Percentiles rank a stretch among this genome's conserved stretches.
Conservation (phyloP, 2,797 vertebrate species). For the Sebastes vulpes region DNA sequence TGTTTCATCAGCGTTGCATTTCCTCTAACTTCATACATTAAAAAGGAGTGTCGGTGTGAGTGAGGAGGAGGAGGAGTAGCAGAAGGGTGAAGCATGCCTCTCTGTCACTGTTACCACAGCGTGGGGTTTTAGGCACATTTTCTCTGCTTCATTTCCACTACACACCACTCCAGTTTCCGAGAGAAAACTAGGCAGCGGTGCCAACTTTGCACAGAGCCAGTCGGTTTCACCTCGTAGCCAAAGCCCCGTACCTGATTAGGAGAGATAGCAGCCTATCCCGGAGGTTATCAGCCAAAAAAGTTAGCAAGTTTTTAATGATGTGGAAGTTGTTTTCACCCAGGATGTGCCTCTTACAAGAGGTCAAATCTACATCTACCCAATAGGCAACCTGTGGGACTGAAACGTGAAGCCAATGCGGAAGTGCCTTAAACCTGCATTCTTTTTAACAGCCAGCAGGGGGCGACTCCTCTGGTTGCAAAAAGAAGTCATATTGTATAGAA, state of each 20-base stretch:
- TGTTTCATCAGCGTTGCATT: slow-evolving; percentile 59
- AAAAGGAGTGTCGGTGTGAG: slow-evolving; percentile 25
- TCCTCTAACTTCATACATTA: slow-evolving; percentile 41
- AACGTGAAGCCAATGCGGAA: no score
- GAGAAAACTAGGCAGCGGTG: not conserved
- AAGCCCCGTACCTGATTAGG: not conserved
- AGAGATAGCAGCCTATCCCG: not conserved
- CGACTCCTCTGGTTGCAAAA: no score
- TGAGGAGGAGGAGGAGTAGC: slow-evolving; percentile 4
- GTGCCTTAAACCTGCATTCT: no score
- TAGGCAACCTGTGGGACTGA: no score
- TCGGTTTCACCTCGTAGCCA: not conserved
- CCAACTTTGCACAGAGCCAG: not conserved
- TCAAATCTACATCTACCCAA: not conserved
- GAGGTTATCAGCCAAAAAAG: not conserved
- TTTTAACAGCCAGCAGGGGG: no score
- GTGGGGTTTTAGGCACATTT: slow-evolving; percentile 29
- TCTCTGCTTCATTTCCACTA: slow-evolving; percentile 37
- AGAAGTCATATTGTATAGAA: no score
- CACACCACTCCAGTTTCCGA: not conserved
- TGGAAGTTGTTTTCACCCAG: not conserved
- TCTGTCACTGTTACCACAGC: slow-evolving; percentile 39
- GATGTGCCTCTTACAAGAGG: not conserved
- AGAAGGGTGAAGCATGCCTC: slow-evolving; percentile 14
- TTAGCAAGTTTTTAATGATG: slow-evolving; percentile 4